Base-by-base conservation (phyloP, 2,888 invertebrate genomes). In the Dryococelus australis region DNA sequence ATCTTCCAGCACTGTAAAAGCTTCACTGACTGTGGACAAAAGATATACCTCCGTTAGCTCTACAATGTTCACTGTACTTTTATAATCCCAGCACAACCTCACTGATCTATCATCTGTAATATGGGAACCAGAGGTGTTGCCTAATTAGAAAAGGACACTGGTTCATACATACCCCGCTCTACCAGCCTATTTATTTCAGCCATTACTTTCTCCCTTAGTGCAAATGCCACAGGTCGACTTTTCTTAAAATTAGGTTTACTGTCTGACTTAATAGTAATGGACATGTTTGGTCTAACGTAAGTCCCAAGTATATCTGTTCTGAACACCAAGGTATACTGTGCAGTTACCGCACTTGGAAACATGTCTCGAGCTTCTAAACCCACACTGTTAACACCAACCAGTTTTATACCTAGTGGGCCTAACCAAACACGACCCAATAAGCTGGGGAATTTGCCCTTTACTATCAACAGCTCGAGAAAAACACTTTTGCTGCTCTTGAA, bases 1-100 rank as follows among this genome's bases (percentile, higher is more conserved):
- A 51, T 88, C 89, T n/a, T 81, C 35, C 84, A 89, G 27, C 24
- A 65, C 84, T 24, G 87, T 80, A n/a, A 88, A 87, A 35, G 89
- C 24, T 43, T 89, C 88, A 10, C 87, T 86, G 9, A 87, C 53
- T 26, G n/a, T n/a, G 9, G 89, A 89, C 26, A 89, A 79, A 10
- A 88, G 88, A 84, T 89, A 89, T 10, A 85, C 53, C 20, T 89
- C 86, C 10, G 81, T 43, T 16, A 47, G 28, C 6, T 87, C 35
- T 10, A 43, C 84, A 43, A 26, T 86, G 35, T 89, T 90, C 9
- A 90, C 85, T 8, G 89, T 88, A 13, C 83, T 43, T 28, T 87
- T 89, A 65, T 89, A 90, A 83, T 90, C 89, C 0, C 89, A 89
- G 16, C 65, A 65, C 20, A 65, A 24, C n/a, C 65, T 65, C 2